phyloP scores from a whole-genome alignment of 2,797 vertebrate species.

The Sebastes diploproa region DNA sequence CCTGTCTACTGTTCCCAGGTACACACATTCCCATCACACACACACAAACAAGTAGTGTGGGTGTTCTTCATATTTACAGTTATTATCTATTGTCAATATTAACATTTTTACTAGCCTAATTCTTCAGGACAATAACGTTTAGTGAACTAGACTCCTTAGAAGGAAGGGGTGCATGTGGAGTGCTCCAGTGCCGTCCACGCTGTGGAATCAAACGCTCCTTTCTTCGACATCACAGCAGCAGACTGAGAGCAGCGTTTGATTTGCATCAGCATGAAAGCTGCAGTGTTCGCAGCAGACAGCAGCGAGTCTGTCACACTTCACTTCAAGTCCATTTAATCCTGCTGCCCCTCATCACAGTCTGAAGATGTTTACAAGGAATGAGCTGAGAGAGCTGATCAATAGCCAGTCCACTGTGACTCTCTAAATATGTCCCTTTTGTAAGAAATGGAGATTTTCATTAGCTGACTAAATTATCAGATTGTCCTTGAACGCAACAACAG shows the following conservation, averaged over 20 bases:
- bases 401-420: background rate
- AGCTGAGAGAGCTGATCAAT: background rate
- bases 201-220: constrained; percentile 53
- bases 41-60: background rate
- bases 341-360: background rate
- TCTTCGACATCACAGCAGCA: constrained; percentile 41
- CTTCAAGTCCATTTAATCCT: constrained; percentile 9
- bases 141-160: background rate
- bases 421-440: background rate
- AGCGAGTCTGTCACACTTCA: constrained; percentile 26
- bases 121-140: background rate
- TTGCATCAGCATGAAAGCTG: constrained; percentile 65
- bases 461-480: background rate
- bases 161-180: constrained; percentile 6
- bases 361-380: background rate
- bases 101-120: background rate
- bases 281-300: constrained; percentile 53
- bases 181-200: background rate
- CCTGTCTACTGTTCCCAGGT: constrained; percentile 98
- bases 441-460: background rate
- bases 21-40: background rate
- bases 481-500: background rate
- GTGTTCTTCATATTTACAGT: background rate
- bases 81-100: background rate
- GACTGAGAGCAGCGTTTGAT: constrained; percentile 42